Evolutionary conservation across 1,140 invertebrate species (phyloP).

Genomic region (Leptonema lineaticorne): DNA sequence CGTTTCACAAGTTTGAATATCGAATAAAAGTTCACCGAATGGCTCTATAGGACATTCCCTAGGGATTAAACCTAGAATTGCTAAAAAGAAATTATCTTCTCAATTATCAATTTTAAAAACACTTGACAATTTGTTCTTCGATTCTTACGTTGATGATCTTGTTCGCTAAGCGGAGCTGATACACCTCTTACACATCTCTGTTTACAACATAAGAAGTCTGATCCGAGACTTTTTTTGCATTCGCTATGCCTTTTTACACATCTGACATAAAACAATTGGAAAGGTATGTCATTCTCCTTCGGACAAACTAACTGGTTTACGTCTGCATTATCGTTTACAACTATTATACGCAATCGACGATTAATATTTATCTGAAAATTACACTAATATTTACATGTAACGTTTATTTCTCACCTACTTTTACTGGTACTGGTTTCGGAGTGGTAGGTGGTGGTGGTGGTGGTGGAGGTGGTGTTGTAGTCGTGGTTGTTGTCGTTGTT

Average conservation of each 20-base stretch:
- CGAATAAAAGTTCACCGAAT: constrained; percentile 64
- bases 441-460: constrained; percentile 29
- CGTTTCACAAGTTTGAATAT: constrained; percentile 63
- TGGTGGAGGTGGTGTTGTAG: constrained; percentile 38
- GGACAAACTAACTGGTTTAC: constrained; percentile 50
- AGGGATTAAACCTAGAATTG: constrained; percentile 64
- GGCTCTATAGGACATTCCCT: constrained; percentile 64
- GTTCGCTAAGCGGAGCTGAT: constrained; percentile 55
- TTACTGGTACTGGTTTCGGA: constrained; percentile 1
- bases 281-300: constrained; percentile 52
- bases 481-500: constrained; percentile 47
- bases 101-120: constrained; percentile 29
- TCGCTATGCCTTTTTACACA: constrained; percentile 57
- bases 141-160: constrained; percentile 59
- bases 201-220: constrained; percentile 59
- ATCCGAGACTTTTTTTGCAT: constrained; percentile 54
- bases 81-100: constrained; percentile 48
- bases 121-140: constrained; percentile 3
- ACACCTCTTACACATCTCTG: constrained; percentile 61
- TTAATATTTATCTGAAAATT: not conserved
- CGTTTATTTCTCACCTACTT: constrained; percentile 18
- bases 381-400: constrained; percentile 6
- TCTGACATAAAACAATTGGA: constrained; percentile 57
- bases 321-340: constrained; percentile 48
- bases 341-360: not conserved